Percentiles rank a stretch among this genome's conserved stretches.
Evolutionary conservation across 2,888 invertebrate genomes (phyloP).

Genomic region (Amphipoea oculea): DNA sequence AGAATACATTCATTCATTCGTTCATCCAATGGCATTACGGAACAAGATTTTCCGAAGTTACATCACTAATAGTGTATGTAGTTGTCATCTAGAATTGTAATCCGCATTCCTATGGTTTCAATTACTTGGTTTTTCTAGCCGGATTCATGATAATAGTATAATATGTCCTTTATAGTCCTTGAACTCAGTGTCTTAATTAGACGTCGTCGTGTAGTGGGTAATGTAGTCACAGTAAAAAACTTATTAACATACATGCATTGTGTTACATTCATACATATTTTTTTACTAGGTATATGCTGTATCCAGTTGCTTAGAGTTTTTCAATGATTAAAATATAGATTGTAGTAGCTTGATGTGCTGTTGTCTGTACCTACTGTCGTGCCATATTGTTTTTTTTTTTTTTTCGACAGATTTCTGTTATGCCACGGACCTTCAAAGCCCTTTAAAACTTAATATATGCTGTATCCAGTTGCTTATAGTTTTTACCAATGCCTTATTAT

Average conservation of each 20-base stretch:
- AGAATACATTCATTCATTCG: slow-evolving; percentile 47
- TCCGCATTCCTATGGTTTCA: slow-evolving; percentile 53
- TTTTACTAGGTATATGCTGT: no score
- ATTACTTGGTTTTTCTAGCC: slow-evolving; percentile 27
- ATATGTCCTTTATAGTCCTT: slow-evolving; percentile 23
- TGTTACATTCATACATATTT: slow-evolving; percentile 10
- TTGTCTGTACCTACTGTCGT: no score
- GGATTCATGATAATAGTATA: slow-evolving; percentile 10
- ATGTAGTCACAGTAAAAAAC: slow-evolving; percentile 12
- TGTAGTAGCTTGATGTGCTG: no score
- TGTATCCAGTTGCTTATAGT: no score
- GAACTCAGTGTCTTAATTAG: not conserved
- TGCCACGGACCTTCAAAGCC: no score
- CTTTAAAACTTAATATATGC: not conserved
- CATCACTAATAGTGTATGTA: slow-evolving; percentile 19
- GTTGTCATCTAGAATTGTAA: slow-evolving; percentile 29
- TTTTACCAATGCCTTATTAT: no score
- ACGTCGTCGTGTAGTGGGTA: not conserved
- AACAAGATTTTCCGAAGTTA: slow-evolving; percentile 38
- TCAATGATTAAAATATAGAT: no score
- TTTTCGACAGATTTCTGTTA: no score
- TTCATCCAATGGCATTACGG: slow-evolving; percentile 33
- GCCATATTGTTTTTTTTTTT: no score
- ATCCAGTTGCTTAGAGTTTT: no score
- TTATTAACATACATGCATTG: slow-evolving; percentile 25